Conservation (phyloP, 1,140 invertebrate genomes). For the Calycopis cecrops region DNA sequence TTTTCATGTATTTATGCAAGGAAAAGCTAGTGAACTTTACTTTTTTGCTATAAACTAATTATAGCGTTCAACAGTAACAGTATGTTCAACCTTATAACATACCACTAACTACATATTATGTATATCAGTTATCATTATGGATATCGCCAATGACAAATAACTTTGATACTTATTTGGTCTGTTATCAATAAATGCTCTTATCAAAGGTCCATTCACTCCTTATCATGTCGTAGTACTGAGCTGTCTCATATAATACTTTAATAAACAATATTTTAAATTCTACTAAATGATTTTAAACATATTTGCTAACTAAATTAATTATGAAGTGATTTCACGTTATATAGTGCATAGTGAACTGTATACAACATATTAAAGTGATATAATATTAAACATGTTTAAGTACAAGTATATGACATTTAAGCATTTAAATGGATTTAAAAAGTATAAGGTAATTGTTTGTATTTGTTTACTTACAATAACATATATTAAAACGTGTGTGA, state of each 20-base stretch:
- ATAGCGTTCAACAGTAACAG: too few species aligned
- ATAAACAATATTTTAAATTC: slow-evolving; percentile 8
- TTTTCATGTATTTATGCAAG: too few species aligned
- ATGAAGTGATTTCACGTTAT: not conserved
- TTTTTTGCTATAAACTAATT: too few species aligned
- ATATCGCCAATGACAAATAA: too few species aligned
- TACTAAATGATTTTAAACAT: not conserved
- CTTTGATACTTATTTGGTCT: too few species aligned
- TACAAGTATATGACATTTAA: slow-evolving; percentile 84
- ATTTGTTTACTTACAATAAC: too few species aligned
- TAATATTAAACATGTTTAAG: slow-evolving; percentile 57
- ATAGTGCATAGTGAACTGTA: not conserved
- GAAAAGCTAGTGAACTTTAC: too few species aligned
- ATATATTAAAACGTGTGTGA: too few species aligned
- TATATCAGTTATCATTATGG: too few species aligned
- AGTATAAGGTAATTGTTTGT: slow-evolving; percentile 85
- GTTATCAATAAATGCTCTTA: not conserved
- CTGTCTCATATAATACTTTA: not conserved
- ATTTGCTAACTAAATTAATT: not conserved
- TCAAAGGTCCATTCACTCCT: not conserved
- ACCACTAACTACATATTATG: too few species aligned
- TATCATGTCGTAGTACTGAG: slow-evolving; percentile 2
- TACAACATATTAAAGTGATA: slow-evolving; percentile 1
- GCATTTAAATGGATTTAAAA: slow-evolving; percentile 90
- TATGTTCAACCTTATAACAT: too few species aligned